Conservation (phyloP, 2,113 vertebrate species). For the Rhegmatorhina hoffmannsi region DNA sequence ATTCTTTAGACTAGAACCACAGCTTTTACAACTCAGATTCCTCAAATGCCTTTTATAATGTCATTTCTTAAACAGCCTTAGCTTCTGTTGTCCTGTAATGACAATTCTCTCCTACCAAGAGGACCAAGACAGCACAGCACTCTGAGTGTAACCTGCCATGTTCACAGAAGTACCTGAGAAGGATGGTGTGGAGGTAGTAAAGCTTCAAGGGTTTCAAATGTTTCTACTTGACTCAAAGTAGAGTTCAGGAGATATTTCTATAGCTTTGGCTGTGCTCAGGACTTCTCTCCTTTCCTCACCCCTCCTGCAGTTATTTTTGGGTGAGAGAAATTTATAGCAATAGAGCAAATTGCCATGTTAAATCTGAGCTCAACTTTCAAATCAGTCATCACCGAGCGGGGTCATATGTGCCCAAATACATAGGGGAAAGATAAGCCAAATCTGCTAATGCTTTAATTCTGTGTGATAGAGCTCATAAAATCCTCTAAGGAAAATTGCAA, state of each 20-base stretch:
- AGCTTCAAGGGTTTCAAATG: not conserved
- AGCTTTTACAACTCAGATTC: conserved; percentile 25
- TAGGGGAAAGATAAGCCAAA: conserved; percentile 10
- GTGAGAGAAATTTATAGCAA: not conserved
- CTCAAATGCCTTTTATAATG: conserved; percentile 28
- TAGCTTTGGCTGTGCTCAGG: not conserved
- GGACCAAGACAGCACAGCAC: accelerated
- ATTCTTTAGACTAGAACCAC: conserved; percentile 36
- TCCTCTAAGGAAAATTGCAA: not conserved
- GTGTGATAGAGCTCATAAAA: conserved; percentile 41
- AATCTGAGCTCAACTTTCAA: conserved; percentile 12
- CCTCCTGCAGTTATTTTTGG: not conserved
- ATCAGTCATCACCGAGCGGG: not conserved
- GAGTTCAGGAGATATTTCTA: not conserved
- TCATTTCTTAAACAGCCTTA: not conserved
- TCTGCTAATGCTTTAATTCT: conserved; percentile 26
- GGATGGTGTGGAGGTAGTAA: not conserved
- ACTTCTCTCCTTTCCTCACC: not conserved
- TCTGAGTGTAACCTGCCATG: not conserved
- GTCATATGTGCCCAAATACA: not conserved
- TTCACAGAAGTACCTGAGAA: not conserved
- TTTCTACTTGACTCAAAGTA: not conserved
- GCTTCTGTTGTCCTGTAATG: not conserved
- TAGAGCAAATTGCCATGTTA: conserved; percentile 2
- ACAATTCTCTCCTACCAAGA: not conserved